Conservation (phyloP, 2,888 invertebrate genomes). For the Rhogogaster chlorosoma region DNA sequence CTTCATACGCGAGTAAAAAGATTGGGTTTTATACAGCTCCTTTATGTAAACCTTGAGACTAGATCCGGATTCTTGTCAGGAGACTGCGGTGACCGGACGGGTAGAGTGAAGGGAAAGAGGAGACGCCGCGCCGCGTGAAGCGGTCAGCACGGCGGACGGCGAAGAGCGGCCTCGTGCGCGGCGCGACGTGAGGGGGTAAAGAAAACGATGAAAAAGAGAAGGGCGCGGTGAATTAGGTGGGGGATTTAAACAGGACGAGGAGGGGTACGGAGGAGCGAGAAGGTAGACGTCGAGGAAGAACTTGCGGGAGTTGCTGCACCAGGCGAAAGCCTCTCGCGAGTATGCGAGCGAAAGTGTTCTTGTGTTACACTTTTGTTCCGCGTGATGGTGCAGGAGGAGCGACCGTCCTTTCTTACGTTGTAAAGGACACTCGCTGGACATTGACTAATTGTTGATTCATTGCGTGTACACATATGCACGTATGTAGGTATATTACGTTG, state of each 20-base stretch:
- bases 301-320: conserved; percentile 55
- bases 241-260: conserved; percentile 46
- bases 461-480: neutral
- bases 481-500: neutral
- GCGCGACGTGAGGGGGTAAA: conserved; percentile 33
- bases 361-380: conserved; percentile 61
- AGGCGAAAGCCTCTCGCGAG: conserved; percentile 49
- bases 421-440: neutral
- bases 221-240: conserved; percentile 53
- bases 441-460: neutral
- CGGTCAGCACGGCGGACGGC: conserved; percentile 30
- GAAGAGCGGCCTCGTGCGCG: conserved; percentile 44
- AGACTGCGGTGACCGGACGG: conserved; percentile 45
- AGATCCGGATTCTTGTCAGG: conserved; percentile 74
- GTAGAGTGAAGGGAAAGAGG: conserved; percentile 7
- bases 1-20: conserved; percentile 27
- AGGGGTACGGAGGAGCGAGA: conserved; percentile 54
- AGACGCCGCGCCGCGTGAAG: conserved; percentile 29
- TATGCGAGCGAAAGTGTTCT: conserved; percentile 74
- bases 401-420: neutral
- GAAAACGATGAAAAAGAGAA: conserved; percentile 52
- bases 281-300: conserved; percentile 45
- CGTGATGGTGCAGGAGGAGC: neutral
- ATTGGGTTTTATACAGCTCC: conserved; percentile 61
- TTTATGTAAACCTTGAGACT: conserved; percentile 76